Evolutionary conservation across 2,888 invertebrate species (phyloP), one percentile per base, ranked within the genome.

Genomic region (Agonum fuliginosum): DNA sequence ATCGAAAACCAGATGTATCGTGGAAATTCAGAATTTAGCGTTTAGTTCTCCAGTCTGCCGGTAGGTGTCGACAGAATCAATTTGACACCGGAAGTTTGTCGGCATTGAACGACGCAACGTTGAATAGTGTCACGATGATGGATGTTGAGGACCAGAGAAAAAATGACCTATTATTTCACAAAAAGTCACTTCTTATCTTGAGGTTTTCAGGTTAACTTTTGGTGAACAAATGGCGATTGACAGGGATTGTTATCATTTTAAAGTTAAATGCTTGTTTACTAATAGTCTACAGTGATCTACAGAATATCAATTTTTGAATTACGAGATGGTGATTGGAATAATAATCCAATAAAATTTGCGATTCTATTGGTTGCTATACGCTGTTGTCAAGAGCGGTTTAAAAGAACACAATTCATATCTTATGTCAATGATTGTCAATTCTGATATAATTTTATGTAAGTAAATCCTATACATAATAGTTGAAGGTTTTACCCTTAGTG

Each of bases 21-120:
- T 17, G 6, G 46, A 12, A 17, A 17, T 17, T 46, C 10, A 37
- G 3, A 12, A 37, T 37, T 37, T 37, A 37, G 37, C 12, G 37
- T 46, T 8, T 14, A 46, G 46, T 46, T 46, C 46, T 17, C 46
- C n/a, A 8, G 3, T 37, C 54, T 62, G 30, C 3, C 58, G 30
- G 58, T 19, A 62, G 58, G 58, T 62, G 58, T 62, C 30, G 58
- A 62, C 58, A 62, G 30, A 30, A 62, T 62, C 58, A 62, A 62
- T 62, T 62, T 30, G 58, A 62, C 58, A 62, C 30, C 30, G 58
- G 58, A 62, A 62, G 58, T 62, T 62, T 62, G 8, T 20, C 17
- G 34, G 14, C 58, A 14, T 27, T 62, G 30, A 62, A 17, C 24
- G 30, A 5, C 14, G 27, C 17, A 30, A 2, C 27, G 30, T 17